Evolutionary conservation across 2,113 vertebrate species (phyloP), one percentile per base, ranked within the genome.

Genomic region (Hemichromis elongatus): DNA sequence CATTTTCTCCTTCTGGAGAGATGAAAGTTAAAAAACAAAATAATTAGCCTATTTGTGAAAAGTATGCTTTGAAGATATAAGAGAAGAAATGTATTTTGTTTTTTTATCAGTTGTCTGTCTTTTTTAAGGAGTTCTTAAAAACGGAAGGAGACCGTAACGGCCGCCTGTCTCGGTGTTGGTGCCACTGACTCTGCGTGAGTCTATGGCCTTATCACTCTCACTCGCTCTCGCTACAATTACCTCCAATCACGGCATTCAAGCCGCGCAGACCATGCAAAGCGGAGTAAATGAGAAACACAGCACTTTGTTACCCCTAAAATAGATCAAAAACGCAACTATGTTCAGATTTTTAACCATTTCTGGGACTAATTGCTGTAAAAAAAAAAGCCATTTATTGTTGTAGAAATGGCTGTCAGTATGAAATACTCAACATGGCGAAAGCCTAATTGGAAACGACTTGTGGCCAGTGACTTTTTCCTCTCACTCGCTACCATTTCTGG

Each of bases 1-100:
- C 79, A 78, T 88, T 90, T 88, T 91, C 89, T 78, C 47, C 91
- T 61, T 59, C 88, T 33, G 52, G 70, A 18, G 83, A 94, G 94
- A 95, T 94, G 92, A 94, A 94, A 95, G 92, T 86, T 88, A 80
- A 80, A 93, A 91, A 94, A 90, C 88, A 92, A 94, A 91, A 92
- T 92, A 91, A 94, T 95, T 83, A 91, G 90, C 86, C 88, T 90
- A 89, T 94, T 95, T 94, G 92, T 83, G 84, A 91, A 79, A 91
- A 90, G 55, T 57, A 85, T 61, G 92, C 94, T 95, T 95, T 95
- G 92, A 95, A 95, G 95, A 91, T 70, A 77, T 50, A 61, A 87
- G 77, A 55, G 81, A 59, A 91, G 70, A 87, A 89, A 93, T 92
- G 56, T 79, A 86, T 91, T 91, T 92, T 84, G 26, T 77, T 78